phyloP scores from a whole-genome alignment of 64 coral and sea anemone genomes.

The Actinia tenebrosa region DNA sequence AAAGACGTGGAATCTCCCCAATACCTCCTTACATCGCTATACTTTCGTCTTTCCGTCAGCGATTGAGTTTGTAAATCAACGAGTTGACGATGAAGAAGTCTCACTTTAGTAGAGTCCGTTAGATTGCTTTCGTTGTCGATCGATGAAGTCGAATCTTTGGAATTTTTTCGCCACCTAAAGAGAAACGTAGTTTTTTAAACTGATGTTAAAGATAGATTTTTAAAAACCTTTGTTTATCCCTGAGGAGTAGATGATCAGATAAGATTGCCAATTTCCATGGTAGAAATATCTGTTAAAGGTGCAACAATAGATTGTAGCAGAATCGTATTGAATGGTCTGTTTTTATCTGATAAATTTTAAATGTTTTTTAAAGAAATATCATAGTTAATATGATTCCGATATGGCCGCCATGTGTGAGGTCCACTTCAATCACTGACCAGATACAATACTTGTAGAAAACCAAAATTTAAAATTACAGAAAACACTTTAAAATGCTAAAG shows the following conservation, averaged over 20 bases:
- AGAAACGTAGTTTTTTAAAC: not conserved
- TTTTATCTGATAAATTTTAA: not conserved
- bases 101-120: conserved; percentile 76
- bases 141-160: not conserved
- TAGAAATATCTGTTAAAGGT: not conserved
- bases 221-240: not conserved
- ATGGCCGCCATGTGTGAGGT: not conserved
- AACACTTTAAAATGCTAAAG: too few species aligned
- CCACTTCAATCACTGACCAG: not conserved
- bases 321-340: not conserved
- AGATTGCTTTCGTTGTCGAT: conserved; percentile 40
- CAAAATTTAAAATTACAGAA: not conserved
- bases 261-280: not conserved
- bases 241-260: not conserved
- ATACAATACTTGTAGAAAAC: not conserved
- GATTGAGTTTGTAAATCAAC: conserved; percentile 48
- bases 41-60: conserved; percentile 65
- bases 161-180: conserved; percentile 1
- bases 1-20: conserved; percentile 54
- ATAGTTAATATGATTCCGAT: not conserved
- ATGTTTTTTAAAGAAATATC: not conserved
- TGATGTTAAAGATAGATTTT: not conserved
- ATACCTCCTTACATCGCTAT: conserved; percentile 59
- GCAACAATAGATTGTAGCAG: not conserved
- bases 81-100: conserved; percentile 57